phyloP scores from a whole-genome alignment of 2,113 vertebrate genomes.

The Sylvia atricapilla region DNA sequence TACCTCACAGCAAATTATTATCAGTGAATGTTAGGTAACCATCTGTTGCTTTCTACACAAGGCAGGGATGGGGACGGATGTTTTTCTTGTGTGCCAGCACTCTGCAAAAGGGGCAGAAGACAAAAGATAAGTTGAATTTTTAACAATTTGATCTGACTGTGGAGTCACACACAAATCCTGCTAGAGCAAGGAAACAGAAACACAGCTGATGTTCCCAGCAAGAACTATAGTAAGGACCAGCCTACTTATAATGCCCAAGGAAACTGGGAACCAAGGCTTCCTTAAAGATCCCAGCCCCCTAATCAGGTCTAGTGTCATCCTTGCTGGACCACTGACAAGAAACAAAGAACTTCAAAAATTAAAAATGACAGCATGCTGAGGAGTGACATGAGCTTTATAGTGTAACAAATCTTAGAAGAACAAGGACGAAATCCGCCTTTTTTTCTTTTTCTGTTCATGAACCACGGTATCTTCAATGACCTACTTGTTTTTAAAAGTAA shows the following conservation, averaged over 20 bases:
- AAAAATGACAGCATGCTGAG: not conserved
- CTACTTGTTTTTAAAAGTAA: slow-evolving; percentile 59
- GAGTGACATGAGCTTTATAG: not conserved
- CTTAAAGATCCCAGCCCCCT: not conserved
- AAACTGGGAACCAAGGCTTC: not conserved
- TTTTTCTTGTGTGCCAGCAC: not conserved
- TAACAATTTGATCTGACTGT: not conserved
- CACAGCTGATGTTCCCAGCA: not conserved
- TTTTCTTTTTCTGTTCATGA: slow-evolving; percentile 10
- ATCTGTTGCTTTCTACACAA: not conserved
- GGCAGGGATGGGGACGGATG: not conserved
- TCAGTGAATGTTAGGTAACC: not conserved
- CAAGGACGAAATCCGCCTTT: not conserved
- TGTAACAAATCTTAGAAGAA: slow-evolving; percentile 31
- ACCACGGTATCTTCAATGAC: slow-evolving; percentile 6
- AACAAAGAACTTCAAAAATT: not conserved
- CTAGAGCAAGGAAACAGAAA: not conserved
- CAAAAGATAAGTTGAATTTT: not conserved
- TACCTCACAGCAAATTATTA: not conserved
- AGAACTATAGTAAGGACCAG: not conserved
- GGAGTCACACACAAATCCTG: not conserved
- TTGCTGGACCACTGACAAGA: not conserved
- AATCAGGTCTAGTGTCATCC: not conserved
- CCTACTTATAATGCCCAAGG: not conserved
- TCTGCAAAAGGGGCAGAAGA: not conserved